Conservation (phyloP, 2,888 invertebrate genomes). For the Pilophorus perplexus region DNA sequence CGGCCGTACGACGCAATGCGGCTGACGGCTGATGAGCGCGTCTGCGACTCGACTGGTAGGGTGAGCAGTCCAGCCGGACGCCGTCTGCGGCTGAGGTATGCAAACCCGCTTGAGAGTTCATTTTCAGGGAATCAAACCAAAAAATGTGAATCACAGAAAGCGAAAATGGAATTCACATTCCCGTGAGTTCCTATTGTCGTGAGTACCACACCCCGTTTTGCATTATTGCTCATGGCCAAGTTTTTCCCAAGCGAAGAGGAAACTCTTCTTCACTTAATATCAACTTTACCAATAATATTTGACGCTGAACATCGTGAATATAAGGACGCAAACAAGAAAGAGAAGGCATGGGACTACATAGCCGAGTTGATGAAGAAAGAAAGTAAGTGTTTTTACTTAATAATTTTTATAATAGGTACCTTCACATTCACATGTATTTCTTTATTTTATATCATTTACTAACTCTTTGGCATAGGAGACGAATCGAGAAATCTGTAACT, state of each 20-base stretch:
- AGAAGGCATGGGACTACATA: slow-evolving; percentile 7
- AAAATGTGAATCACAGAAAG: too few species aligned
- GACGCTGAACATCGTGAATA: not conserved
- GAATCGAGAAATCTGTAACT: slow-evolving; percentile 20
- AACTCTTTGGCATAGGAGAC: slow-evolving; percentile 8
- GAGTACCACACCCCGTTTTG: slow-evolving; percentile 1
- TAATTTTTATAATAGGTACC: slow-evolving; percentile 8
- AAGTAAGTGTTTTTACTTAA: slow-evolving; percentile 10
- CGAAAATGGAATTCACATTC: too few species aligned
- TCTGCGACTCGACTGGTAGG: too few species aligned
- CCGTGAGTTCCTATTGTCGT: too few species aligned
- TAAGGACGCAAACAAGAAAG: slow-evolving; percentile 15
- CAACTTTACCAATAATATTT: slow-evolving; percentile 1
- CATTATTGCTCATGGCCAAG: not conserved
- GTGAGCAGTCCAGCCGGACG: too few species aligned
- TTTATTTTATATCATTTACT: slow-evolving; percentile 7
- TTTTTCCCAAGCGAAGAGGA: slow-evolving; percentile 8
- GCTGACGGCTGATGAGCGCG: too few species aligned
- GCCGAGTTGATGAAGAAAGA: slow-evolving; percentile 10
- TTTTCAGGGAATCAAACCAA: too few species aligned
- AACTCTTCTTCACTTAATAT: slow-evolving; percentile 1
- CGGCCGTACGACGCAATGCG: too few species aligned
- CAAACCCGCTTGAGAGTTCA: too few species aligned
- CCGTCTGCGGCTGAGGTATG: too few species aligned
- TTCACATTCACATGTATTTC: not conserved